Conservation (phyloP, 2,797 vertebrate species). For the Ambastaia sidthimunki region DNA sequence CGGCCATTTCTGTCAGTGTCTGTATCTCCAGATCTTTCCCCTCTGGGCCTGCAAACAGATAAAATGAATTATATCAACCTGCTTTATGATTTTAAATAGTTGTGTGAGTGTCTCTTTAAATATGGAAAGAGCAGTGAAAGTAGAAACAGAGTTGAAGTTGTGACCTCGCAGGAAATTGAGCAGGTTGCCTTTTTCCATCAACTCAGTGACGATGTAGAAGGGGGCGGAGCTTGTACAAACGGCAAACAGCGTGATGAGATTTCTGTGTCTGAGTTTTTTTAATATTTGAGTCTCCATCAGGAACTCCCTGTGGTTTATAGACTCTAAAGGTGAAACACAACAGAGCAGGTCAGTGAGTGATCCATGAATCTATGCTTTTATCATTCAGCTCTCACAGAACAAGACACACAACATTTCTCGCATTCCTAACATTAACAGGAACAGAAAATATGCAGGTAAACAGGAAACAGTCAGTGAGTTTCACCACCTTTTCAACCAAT, state of each 20-base stretch:
- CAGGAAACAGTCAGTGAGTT: not conserved
- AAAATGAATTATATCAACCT: not conserved
- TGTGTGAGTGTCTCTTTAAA: too few relatives aligned
- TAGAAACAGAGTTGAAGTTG: not conserved
- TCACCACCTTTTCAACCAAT: too few relatives aligned
- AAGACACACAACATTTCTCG: conserved; percentile 41
- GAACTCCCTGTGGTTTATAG: conserved; percentile 65
- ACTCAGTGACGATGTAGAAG: conserved; percentile 73
- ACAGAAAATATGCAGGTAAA: conserved; percentile 2
- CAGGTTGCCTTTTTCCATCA: conserved; percentile 74
- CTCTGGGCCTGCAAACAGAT: conserved; percentile 70
- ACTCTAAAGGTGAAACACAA: conserved; percentile 44
- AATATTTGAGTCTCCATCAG: conserved; percentile 68
- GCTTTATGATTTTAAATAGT: too few relatives aligned
- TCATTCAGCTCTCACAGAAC: conserved; percentile 17
- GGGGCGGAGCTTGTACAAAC: conserved; percentile 66
- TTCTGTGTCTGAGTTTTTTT: conserved; percentile 70
- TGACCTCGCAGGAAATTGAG: conserved; percentile 70
- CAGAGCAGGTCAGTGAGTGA: not conserved
- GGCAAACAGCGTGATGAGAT: conserved; percentile 69
- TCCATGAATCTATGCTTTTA: not conserved
- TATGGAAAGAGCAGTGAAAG: not conserved
- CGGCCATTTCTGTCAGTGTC: conserved; percentile 73
- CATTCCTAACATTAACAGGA: conserved; percentile 3
- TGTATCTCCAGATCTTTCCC: conserved; percentile 59